These are phyloP conservation scores for Oopsacas minuta DNA, from an alignment of 37 sponge, comb jelly and placozoan genomes.

Conservation along the genomic window DNA sequence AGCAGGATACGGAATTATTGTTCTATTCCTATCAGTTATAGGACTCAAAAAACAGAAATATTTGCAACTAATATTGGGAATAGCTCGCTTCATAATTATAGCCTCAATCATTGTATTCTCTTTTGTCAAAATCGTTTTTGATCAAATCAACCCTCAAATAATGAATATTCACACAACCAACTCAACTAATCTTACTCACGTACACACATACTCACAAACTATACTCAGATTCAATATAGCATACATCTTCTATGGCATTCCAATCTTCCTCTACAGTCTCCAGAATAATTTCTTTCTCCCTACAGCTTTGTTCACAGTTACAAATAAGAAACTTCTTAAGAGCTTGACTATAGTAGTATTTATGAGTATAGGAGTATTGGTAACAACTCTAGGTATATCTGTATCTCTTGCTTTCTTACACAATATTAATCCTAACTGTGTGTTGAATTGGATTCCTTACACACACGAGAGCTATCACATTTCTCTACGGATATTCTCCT, in stretches of 20 bases:
- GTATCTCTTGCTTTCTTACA: neutral
- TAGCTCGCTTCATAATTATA: neutral
- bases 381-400: neutral
- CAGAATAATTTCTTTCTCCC: constrained; percentile 4
- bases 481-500: neutral
- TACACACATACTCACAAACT: neutral
- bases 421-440: constrained; percentile 1
- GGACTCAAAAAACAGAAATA: neutral
- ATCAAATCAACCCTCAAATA: neutral
- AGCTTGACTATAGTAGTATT: neutral
- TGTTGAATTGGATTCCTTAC: neutral
- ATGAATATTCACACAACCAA: neutral
- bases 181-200: neutral
- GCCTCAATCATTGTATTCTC: neutral
- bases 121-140: neutral
- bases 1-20: neutral
- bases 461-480: neutral
- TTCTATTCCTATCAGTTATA: neutral
- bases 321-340: neutral
- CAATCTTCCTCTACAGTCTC: neutral
- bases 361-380: neutral
- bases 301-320: neutral
- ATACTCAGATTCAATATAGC: neutral
- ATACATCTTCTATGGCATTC: constrained; percentile 13
- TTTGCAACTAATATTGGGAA: neutral